Base-by-base conservation (phyloP, 2,888 invertebrate species). In the Leucoptera coffeella region DNA sequence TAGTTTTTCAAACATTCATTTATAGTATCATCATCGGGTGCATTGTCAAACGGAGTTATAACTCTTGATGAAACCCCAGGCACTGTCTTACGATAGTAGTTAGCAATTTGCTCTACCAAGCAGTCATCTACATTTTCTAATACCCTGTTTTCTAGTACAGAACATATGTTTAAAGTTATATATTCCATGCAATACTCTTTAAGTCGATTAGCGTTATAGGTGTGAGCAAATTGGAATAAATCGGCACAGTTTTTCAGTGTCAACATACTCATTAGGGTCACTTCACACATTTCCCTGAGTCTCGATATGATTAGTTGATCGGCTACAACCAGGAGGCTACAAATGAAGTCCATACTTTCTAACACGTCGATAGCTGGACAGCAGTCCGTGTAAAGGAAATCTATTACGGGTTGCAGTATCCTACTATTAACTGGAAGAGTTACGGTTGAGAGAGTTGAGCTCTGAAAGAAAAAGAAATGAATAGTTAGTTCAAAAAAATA, bases 231-330 rank as follows among this genome's bases (percentile, higher is more conserved):
- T 40, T 85, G 80, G 29, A 90, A 60, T 31, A 91, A 62, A 39
- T 88, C 84, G 1, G 80, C 73, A 30, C 80, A 85, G 54, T 88
- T 91, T 43, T 80, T 81, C 30, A 90, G 55, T 2, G 79, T 82
- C 3, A 91, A 59, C 29, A 80, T 55, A 30, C 75, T 74, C 1
- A 78, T 69, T 15, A 88, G 50, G 1, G 80, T 59, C 2, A 77
- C 58, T 50, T 85, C 85, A 53, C 86, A 82, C 52, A 83, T 73
- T 47, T 83, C 79, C 36, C 82, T 77, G 7, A 92, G 61, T 8
- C 82, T 57, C 2, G 71, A 61, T 4, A 88, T 77, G 34, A 91
- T 78, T 15, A 89, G 73, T 42, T 90, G 89, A 48, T 92, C 91
- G 13, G 89, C 82, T 8, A 84, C 74, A 6, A 85, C 77, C 13